Evolutionary conservation across 2,113 vertebrate species (phyloP).

Genomic region (Cacatua alba): DNA sequence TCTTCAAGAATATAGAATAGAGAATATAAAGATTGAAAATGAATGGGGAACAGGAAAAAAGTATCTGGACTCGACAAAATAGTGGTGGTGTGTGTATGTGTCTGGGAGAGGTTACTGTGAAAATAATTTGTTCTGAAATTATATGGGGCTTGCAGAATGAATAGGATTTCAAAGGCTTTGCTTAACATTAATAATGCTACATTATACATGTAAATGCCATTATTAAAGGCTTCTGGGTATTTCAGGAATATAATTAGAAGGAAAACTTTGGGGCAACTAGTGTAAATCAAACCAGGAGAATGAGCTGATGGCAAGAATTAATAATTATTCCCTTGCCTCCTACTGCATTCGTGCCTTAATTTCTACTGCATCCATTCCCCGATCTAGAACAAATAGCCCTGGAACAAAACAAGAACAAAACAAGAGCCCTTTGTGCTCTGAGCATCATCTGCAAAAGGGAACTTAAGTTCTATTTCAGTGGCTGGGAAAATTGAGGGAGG

Average conservation of each 20-base stretch:
- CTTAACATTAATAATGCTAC: slow-evolving; percentile 30
- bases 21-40: background rate
- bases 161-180: slow-evolving; percentile 15
- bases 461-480: background rate
- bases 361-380: background rate
- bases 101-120: background rate
- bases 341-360: background rate
- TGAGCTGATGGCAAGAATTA: slow-evolving; percentile 26
- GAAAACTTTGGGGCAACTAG: slow-evolving; percentile 24
- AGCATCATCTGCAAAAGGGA: background rate
- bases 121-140: slow-evolving; percentile 10
- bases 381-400: background rate
- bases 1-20: background rate
- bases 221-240: slow-evolving; percentile 41
- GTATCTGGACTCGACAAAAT: background rate
- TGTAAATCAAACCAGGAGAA: slow-evolving; percentile 27
- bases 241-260: slow-evolving; percentile 19
- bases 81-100: background rate
- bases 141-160: background rate
- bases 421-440: background rate
- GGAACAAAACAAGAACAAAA: background rate
- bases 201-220: slow-evolving; percentile 47
- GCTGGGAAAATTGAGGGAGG: background rate
- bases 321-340: background rate
- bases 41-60: background rate